A percentile compares a stretch with the other conserved stretches of the same genome.
Evolutionary conservation across 2,888 invertebrate genomes (phyloP).

Genomic region (Cinara cedri): DNA sequence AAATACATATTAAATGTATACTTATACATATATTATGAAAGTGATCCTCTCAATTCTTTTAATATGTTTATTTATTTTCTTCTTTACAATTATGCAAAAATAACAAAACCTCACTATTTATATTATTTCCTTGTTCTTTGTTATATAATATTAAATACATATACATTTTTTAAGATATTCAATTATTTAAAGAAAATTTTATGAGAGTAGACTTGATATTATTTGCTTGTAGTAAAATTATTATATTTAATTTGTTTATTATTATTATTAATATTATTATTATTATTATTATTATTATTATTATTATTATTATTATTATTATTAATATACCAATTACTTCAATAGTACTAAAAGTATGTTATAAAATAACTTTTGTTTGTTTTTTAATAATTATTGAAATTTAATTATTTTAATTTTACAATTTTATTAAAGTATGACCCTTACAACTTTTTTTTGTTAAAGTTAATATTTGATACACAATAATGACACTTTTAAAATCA

Average conservation of each 20-base stretch:
- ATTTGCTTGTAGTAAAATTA: conserved; percentile 49
- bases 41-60: background rate
- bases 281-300: conserved; percentile 16
- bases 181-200: conserved; percentile 33
- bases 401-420: conserved; percentile 38
- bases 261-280: conserved; percentile 2
- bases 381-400: conserved; percentile 28
- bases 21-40: conserved; percentile 29
- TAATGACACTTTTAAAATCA: background rate
- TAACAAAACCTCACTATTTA: conserved; percentile 4
- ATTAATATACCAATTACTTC: conserved; percentile 31
- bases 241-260: conserved; percentile 35
- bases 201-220: conserved; percentile 44
- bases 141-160: conserved; percentile 28
- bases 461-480: conserved; percentile 21
- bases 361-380: conserved; percentile 2
- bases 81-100: conserved; percentile 18
- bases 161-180: background rate
- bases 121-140: conserved; percentile 39
- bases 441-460: background rate
- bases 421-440: conserved; percentile 20
- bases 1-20: conserved; percentile 27
- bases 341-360: conserved; percentile 15
- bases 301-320: conserved; percentile 29
- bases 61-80: conserved; percentile 18